phyloP scores from a whole-genome alignment of 2,797 vertebrate species.

The Halcyon chelicuti region DNA sequence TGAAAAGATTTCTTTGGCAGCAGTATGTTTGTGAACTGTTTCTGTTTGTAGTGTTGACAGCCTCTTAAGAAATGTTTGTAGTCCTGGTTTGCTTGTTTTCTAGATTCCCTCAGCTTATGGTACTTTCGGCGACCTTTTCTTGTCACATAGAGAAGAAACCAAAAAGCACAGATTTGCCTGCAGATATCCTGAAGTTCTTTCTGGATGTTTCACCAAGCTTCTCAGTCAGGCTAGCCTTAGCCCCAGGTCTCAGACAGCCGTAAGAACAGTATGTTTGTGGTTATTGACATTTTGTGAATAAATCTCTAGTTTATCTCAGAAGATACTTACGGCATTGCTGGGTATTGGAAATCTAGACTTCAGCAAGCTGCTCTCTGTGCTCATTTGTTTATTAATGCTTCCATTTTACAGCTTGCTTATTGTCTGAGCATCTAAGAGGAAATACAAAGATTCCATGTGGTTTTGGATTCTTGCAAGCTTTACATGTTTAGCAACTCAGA shows the following conservation, averaged over 20 bases:
- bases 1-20: conserved; percentile 33
- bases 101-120: background rate
- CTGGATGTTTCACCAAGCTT: background rate
- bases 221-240: background rate
- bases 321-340: background rate
- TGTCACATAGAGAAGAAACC: background rate
- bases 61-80: background rate
- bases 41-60: background rate
- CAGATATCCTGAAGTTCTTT: background rate
- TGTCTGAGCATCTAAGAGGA: background rate
- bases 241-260: background rate
- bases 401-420: background rate
- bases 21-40: background rate
- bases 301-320: background rate
- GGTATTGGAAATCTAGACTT: background rate
- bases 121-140: background rate
- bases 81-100: background rate
- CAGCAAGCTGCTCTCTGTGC: background rate
- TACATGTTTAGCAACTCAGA: background rate
- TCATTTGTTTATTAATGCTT: background rate
- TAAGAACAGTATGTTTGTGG: background rate
- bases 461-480: background rate
- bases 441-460: background rate
- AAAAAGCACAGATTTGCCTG: background rate
- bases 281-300: background rate